Percentiles rank a stretch among this genome's conserved stretches.
Conservation (phyloP, 2,888 invertebrate genomes). For the Ectobius pallidus region DNA sequence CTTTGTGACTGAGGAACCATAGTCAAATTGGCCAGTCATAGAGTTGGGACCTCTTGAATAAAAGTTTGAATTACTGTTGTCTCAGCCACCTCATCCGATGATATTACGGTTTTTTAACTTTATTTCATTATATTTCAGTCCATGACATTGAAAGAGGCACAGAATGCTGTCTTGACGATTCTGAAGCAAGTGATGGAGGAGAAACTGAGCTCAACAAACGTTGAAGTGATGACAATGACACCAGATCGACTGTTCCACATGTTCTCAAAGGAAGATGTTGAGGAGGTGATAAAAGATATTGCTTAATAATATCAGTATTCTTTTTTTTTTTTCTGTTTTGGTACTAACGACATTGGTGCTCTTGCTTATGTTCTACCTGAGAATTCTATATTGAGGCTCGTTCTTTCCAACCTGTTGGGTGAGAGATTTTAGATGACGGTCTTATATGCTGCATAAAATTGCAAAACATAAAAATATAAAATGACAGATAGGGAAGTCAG, state of each 20-base stretch:
- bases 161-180: conserved; percentile 88
- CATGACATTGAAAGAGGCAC: conserved; percentile 93
- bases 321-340: neutral
- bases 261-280: conserved; percentile 88
- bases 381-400: too few relatives aligned
- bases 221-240: conserved; percentile 96
- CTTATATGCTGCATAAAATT: too few relatives aligned
- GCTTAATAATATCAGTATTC: conserved; percentile 51
- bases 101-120: neutral
- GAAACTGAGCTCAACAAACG: conserved; percentile 94
- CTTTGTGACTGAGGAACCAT: too few relatives aligned
- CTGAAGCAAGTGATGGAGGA: conserved; percentile 99
- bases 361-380: neutral
- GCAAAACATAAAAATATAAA: too few relatives aligned
- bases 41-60: neutral
- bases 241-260: conserved; percentile 84
- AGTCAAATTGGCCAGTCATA: neutral
- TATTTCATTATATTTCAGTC: conserved; percentile 62
- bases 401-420: too few relatives aligned
- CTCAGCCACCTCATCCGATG: too few relatives aligned
- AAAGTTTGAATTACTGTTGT: too few relatives aligned
- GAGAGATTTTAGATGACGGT: too few relatives aligned
- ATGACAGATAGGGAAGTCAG: too few relatives aligned
- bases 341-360: conserved; percentile 2
- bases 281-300: conserved; percentile 82